phyloP scores from a whole-genome alignment of 1,140 invertebrate species.

The Luehdorfia chinensis region DNA sequence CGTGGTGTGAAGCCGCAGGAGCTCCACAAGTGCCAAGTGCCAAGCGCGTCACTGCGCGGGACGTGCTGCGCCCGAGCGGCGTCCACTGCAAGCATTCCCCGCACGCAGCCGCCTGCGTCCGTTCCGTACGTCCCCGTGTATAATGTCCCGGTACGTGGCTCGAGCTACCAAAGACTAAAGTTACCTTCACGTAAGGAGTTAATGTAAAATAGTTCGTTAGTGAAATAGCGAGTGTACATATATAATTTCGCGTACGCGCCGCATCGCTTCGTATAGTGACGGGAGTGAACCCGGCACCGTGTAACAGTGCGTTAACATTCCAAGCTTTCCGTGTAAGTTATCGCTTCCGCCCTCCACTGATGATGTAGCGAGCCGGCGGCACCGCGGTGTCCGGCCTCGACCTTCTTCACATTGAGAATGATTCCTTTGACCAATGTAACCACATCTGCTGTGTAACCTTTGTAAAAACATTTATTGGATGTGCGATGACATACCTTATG shows the following conservation, averaged over 20 bases:
- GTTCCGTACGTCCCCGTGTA: too few species aligned
- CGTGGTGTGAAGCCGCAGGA: too few species aligned
- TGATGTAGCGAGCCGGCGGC: too few species aligned
- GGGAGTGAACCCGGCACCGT: conserved; percentile 10
- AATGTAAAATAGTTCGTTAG: conserved; percentile 63
- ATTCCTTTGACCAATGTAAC: conserved; percentile 74
- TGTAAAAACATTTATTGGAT: conserved; percentile 67
- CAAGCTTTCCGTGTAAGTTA: conserved; percentile 50
- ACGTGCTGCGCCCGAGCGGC: conserved; percentile 7
- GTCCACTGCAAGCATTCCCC: too few species aligned
- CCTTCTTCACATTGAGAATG: conserved; percentile 31
- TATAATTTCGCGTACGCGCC: conserved; percentile 13
- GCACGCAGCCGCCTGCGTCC: not conserved
- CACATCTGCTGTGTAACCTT: conserved; percentile 65
- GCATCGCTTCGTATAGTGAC: too few species aligned
- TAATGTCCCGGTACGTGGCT: conserved; percentile 40
- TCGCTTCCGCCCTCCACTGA: too few species aligned
- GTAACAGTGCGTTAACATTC: conserved; percentile 46
- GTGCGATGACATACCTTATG: conserved; percentile 61
- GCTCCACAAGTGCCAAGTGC: conserved; percentile 68
- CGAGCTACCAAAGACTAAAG: conserved; percentile 74
- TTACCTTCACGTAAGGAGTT: conserved; percentile 69
- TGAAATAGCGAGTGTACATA: conserved; percentile 62
- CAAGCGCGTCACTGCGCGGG: conserved; percentile 21
- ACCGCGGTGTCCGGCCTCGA: conserved; percentile 24